Evolutionary conservation across 2,113 vertebrate genomes (phyloP).

Genomic region (Oncorhynchus masou): DNA sequence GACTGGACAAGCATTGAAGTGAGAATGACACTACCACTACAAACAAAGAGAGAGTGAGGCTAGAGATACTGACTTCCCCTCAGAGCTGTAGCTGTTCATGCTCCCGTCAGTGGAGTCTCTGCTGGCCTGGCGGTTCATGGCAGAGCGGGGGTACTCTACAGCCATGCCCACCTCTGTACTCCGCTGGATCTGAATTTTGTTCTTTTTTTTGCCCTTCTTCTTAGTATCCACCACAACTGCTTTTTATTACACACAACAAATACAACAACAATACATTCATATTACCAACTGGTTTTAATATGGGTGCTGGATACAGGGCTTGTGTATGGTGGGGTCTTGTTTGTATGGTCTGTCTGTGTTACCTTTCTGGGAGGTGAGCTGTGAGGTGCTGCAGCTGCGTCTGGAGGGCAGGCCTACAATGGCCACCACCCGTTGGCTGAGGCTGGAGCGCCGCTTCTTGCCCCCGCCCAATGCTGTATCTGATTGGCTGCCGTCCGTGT

Average conservation of each 20-base stretch:
- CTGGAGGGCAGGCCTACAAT: slow-evolving; percentile 84
- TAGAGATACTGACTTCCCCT: slow-evolving; percentile 91
- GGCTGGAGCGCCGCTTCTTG: slow-evolving; percentile 93
- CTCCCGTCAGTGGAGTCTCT: slow-evolving; percentile 95
- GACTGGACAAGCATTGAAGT: not conserved
- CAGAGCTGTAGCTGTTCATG: slow-evolving; percentile 98
- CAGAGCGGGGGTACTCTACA: slow-evolving; percentile 87
- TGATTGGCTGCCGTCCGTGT: slow-evolving; percentile 94
- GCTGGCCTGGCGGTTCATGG: slow-evolving; percentile 93
- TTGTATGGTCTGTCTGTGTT: slow-evolving; percentile 34
- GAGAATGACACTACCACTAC: not conserved
- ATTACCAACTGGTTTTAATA: not conserved
- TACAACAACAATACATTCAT: not conserved
- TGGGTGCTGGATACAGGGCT: not conserved
- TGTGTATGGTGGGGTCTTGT: not conserved
- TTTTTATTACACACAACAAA: slow-evolving; percentile 62
- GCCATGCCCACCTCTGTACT: slow-evolving; percentile 98
- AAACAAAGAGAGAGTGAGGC: not conserved
- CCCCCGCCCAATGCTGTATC: slow-evolving; percentile 94
- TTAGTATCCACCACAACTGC: slow-evolving; percentile 59
- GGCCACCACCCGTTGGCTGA: slow-evolving; percentile 94
- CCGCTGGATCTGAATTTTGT: slow-evolving; percentile 87
- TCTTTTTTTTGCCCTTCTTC: slow-evolving; percentile 69
- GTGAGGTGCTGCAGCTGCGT: slow-evolving; percentile 92
- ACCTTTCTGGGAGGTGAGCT: slow-evolving; percentile 93